These are phyloP conservation scores for Poecile montanus DNA, from an alignment of 2,797 vertebrate genomes.

Conservation along the genomic window DNA sequence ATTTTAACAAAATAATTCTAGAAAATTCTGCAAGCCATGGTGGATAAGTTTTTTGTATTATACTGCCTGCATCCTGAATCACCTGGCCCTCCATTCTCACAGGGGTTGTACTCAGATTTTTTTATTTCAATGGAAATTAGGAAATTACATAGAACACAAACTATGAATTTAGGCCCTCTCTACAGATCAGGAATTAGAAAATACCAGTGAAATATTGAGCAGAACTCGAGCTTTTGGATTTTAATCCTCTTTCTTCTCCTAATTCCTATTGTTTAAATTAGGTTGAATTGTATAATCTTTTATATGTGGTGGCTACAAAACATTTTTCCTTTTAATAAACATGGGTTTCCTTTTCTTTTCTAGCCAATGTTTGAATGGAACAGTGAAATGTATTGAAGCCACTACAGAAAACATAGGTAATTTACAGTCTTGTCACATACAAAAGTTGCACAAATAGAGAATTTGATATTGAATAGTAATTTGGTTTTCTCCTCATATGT, in stretches of 20 bases:
- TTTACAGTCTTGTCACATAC: background rate
- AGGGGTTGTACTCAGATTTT: background rate
- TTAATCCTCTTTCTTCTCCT: background rate
- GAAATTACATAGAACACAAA: background rate
- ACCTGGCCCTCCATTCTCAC: background rate
- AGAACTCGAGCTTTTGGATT: background rate
- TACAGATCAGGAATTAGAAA: background rate
- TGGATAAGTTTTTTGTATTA: background rate
- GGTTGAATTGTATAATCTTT: background rate
- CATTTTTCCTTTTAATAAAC: background rate
- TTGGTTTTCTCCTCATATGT: background rate
- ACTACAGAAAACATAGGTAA: conserved; percentile 75
- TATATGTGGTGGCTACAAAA: background rate
- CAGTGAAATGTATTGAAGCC: conserved; percentile 77
- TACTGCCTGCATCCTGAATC: background rate
- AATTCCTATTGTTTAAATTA: background rate
- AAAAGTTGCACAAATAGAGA: background rate
- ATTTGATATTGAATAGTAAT: background rate
- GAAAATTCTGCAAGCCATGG: background rate
- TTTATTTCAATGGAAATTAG: background rate
- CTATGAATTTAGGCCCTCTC: background rate
- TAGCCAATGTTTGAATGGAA: conserved; percentile 82
- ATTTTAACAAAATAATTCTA: background rate
- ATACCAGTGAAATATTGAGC: background rate
- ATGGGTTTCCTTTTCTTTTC: conserved; percentile 43